Conservation (phyloP, 92 coral and sea anemone species). For the Parazoanthus swiftii region DNA sequence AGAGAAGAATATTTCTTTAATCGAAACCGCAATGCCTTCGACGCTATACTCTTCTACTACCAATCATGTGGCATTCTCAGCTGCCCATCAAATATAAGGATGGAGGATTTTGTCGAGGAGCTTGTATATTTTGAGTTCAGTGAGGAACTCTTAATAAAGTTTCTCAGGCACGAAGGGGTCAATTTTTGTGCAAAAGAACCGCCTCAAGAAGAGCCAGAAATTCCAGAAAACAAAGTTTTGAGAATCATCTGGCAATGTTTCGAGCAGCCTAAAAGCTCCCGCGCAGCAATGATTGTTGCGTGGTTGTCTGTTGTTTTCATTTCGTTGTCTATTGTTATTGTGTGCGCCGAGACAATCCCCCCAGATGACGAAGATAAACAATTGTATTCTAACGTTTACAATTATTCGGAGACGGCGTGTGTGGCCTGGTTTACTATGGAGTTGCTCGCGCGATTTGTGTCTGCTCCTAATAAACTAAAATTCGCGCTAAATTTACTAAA, state of each 20-base stretch:
- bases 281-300: constrained; percentile 61
- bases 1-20: constrained; percentile 82
- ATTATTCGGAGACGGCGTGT: constrained; percentile 62
- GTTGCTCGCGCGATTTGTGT: constrained; percentile 61
- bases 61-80: constrained; percentile 86
- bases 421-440: constrained; percentile 86
- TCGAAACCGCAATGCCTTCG: constrained; percentile 89
- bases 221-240: constrained; percentile 56
- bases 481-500: constrained; percentile 67
- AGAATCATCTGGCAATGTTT: constrained; percentile 74
- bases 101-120: constrained; percentile 81
- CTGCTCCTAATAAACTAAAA: constrained; percentile 66
- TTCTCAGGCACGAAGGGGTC: constrained; percentile 70
- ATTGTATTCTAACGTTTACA: constrained; percentile 16
- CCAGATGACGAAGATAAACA: constrained; percentile 1
- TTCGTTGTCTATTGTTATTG: constrained; percentile 65
- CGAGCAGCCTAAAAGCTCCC: constrained; percentile 81
- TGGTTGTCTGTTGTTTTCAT: constrained; percentile 77
- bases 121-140: constrained; percentile 80
- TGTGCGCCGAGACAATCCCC: constrained; percentile 77
- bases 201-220: constrained; percentile 6
- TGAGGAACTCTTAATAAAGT: constrained; percentile 64
- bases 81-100: constrained; percentile 80
- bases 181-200: constrained; percentile 47
- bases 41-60: constrained; percentile 89